phyloP scores from a whole-genome alignment of 1,140 invertebrate genomes.

The Phortica variegata region DNA sequence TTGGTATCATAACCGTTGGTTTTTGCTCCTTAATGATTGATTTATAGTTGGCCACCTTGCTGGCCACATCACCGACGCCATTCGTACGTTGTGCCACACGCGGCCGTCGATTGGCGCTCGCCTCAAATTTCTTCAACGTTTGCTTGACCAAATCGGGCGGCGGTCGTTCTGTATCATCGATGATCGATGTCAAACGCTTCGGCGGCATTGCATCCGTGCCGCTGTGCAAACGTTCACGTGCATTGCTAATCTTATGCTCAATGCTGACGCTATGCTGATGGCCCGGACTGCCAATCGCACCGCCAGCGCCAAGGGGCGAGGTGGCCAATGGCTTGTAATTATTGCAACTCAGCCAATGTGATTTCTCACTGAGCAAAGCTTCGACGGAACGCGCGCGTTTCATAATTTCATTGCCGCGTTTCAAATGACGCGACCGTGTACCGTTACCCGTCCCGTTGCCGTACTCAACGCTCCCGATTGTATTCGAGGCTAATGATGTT shows the following conservation, averaged over 20 bases:
- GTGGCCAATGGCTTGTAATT: conserved; percentile 29
- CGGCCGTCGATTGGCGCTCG: conserved; percentile 62
- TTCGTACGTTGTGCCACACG: conserved; percentile 51
- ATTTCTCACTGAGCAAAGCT: conserved; percentile 67
- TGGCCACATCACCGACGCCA: conserved; percentile 66
- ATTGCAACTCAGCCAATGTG: conserved; percentile 43
- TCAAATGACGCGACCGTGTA: conserved; percentile 46
- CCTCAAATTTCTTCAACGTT: conserved; percentile 80
- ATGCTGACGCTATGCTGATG: conserved; percentile 23
- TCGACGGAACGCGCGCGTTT: conserved; percentile 85
- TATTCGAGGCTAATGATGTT: neutral
- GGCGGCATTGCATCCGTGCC: conserved; percentile 58
- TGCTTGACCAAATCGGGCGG: conserved; percentile 83
- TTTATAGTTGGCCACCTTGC: conserved; percentile 67
- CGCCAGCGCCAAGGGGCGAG: conserved; percentile 4
- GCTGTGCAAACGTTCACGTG: conserved; percentile 44
- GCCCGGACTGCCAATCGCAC: neutral
- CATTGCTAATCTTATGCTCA: conserved; percentile 54
- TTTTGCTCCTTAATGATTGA: conserved; percentile 63
- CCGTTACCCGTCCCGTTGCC: neutral
- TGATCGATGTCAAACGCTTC: conserved; percentile 67
- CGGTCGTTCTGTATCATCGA: conserved; percentile 77
- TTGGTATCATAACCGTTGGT: conserved; percentile 52
- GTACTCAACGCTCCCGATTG: neutral
- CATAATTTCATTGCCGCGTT: conserved; percentile 59